phyloP scores from a whole-genome alignment of 2,113 vertebrate genomes.

The Procavia capensis region DNA sequence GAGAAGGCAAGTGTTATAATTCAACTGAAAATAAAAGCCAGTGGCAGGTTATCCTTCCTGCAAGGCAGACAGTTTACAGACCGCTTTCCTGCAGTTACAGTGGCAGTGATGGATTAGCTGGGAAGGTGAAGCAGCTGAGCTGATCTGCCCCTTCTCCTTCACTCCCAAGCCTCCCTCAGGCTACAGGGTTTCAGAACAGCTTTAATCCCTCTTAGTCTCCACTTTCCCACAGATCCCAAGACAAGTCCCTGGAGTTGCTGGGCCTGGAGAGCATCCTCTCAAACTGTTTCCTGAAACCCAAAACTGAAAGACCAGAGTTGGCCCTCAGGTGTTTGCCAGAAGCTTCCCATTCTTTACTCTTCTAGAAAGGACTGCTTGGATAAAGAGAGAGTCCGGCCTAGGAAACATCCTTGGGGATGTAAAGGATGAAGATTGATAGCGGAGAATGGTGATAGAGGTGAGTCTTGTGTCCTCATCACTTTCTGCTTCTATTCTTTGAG shows the following conservation, averaged over 20 bases:
- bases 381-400: neutral
- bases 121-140: constrained; percentile 75
- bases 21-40: constrained; percentile 86
- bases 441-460: neutral
- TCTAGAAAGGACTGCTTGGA: neutral
- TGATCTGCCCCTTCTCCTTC: neutral
- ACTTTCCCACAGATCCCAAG: constrained; percentile 69
- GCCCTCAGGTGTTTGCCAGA: constrained; percentile 78
- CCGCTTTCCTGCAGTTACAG: constrained; percentile 79
- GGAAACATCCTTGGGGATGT: neutral
- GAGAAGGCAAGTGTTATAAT: constrained; percentile 88
- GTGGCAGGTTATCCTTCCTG: constrained; percentile 79
- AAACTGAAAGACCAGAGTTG: constrained; percentile 68
- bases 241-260: constrained; percentile 66
- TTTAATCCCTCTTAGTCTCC: constrained; percentile 69
- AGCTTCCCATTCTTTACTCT: constrained; percentile 43
- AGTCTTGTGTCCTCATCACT: neutral
- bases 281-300: constrained; percentile 84
- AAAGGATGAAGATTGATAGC: neutral
- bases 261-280: constrained; percentile 73
- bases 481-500: neutral
- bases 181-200: constrained; percentile 78
- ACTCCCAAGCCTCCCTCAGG: constrained; percentile 47
- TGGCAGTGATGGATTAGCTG: constrained; percentile 86
- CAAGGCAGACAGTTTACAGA: constrained; percentile 81